Evolutionary conservation across 2,797 vertebrate genomes (phyloP), one percentile per base, ranked within the genome.

Genomic region (Lithobates sylvaticus): DNA sequence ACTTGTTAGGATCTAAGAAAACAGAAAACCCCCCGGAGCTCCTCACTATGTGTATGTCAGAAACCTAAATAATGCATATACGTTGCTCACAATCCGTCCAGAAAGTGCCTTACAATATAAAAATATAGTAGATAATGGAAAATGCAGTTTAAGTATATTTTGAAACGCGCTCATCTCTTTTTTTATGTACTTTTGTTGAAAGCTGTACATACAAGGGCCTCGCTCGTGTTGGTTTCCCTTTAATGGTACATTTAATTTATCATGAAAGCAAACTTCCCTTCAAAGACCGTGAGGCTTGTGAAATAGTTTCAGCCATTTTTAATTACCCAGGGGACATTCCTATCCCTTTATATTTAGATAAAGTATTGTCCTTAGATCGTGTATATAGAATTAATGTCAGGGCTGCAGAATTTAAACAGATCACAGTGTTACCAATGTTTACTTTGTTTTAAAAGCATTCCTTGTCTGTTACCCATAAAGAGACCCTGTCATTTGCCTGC

Each of bases 161-260:
- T 67, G 2, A 67, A 15, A 29, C 27, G 27, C 13, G n/a, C 26
- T 1, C 0, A 3, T 12, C 5, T 29, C 18, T 29, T 2, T n/a
- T 27, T 21, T 61, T 3, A 61, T 61, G 23, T 61, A 1, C 6
- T 61, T 61, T 61, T 23, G 54, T 12, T 61, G 21, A 61, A 61
- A 61, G 54, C 54, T 61, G 54, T 58, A 58, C 64, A 10, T 67
- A 26, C 15, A 27, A 67, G 64, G 64, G n/a, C 10, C 26, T 67
- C 26, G 9, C 27, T 67, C 27, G 13, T 29, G 12, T 67, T 29
- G n/a, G 2, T 26, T 27, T 67, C 3, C 65, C 65, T 67, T 67
- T 67, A 67, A 67, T 67, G 65, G n/a, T 67, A 26, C 65, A 67
- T 67, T 67, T 67, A 67, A 67, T 27, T 67, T 29, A 67, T 67